Base-by-base conservation (phyloP, 1,140 invertebrate genomes). In the Trichoplusia ni region DNA sequence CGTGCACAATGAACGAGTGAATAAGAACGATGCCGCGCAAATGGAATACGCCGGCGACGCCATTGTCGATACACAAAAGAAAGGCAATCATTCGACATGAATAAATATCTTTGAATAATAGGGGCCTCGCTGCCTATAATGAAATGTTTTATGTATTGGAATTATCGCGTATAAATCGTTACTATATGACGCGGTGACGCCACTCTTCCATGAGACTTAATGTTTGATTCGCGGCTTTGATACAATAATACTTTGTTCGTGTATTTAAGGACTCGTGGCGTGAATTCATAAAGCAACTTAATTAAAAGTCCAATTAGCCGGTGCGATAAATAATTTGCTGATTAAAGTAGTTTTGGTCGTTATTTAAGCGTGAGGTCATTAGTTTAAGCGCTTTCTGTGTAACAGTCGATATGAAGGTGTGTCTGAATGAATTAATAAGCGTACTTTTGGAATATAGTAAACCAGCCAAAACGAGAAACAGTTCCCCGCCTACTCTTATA, bases 81-180 rank as follows among this genome's bases (percentile, higher is more conserved):
- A 86, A 90, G 82, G 87, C 84, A 85, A 90, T 90, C 87, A 86
- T 90, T 90, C 84, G 86, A 86, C 84, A 86, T 85, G 84, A 88
- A 90, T 89, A 89, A 88, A 87, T 86, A 89, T 90, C 82, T 87
- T 84, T 86, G 87, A 90, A 84, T 87, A 89, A 90, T 90, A 79
- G 77, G 31, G 53, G 62, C 67, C 54, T 66, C 81, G 73, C 75
- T 86, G 86, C 81, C 75, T 83, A 82, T 83, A 90, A 81, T 86
- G 81, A 87, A 90, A 90, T 84, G 81, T 87, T 88, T 88, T 84
- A 84, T 82, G 85, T 83, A 81, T 85, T 71, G 73, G 72, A 79
- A 81, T 86, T 82, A 86, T 83, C 71, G 69, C 68, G 69, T 85
- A 80, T 75, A 82, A 84, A 83, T 82, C 84, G 73, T 68, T 79